Percentiles rank a stretch among this genome's conserved stretches.
These are phyloP conservation scores for Capreolus pygargus DNA, from an alignment of 2,113 vertebrate species.

Conservation along the genomic window DNA sequence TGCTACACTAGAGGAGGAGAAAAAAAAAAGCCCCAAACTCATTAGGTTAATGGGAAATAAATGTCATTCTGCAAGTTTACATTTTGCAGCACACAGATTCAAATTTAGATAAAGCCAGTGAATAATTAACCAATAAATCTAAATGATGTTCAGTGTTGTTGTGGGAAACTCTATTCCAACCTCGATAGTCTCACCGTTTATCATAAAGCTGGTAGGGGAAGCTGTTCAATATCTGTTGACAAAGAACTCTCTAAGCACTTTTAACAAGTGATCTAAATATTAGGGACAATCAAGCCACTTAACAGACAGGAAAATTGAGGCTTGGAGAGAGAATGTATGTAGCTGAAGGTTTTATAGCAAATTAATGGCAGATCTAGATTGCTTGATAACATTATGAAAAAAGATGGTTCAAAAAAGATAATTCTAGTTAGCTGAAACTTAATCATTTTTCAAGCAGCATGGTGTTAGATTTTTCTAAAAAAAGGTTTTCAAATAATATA, in stretches of 20 bases:
- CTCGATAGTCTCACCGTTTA: neutral
- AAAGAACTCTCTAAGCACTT: neutral
- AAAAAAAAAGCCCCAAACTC: neutral
- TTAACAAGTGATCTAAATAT: neutral
- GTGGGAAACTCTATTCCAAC: neutral
- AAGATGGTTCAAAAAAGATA: neutral
- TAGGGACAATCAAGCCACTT: neutral
- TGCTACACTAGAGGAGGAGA: neutral
- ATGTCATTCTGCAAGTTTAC: conserved; percentile 26
- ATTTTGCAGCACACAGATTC: conserved; percentile 42
- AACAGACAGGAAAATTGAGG: neutral
- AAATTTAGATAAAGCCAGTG: conserved; percentile 50
- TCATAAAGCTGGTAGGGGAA: neutral
- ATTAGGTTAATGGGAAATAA: conserved; percentile 68
- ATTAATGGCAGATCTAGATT: neutral
- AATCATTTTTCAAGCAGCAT: neutral
- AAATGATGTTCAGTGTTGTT: conserved; percentile 39
- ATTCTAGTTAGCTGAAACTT: neutral
- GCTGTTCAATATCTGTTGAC: neutral
- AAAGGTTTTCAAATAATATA: neutral
- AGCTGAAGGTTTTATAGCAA: neutral
- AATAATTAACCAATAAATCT: conserved; percentile 59
- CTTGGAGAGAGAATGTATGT: neutral
- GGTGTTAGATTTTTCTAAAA: neutral
- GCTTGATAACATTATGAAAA: neutral